Base-by-base conservation (phyloP, 2,797 vertebrate species). In the Iguana delicatissima region DNA sequence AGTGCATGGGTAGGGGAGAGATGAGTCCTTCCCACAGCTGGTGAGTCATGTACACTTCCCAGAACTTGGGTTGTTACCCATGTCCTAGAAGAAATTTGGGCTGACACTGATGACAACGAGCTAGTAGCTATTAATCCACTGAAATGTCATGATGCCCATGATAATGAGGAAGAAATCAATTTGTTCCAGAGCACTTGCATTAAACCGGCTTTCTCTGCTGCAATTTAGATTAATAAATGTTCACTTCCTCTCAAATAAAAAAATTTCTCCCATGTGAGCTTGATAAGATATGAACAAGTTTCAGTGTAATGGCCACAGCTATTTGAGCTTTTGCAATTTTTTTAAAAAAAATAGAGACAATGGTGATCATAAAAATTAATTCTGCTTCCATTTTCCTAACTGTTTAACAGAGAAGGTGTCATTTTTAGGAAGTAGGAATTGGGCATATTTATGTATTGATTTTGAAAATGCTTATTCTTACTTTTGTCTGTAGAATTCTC, bases 191-290 rank as follows among this genome's bases (percentile, higher is more conserved):
- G 10, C n/a, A 24, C 12, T 85, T 73, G 69, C 52, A 85, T 52
- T 55, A 46, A 46, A 85, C 50, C 18, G 24, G 46, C 4, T 69
- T 73, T 35, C 67, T 52, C 84, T 73, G 20, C 64, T 67, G 76
- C 57, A 79, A 67, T 80, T 50, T 67, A 67, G 74, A 79, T 87
- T 87, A 80, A 80, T 87, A 79, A 80, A 80, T 79, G 38, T 67
- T 76, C 18, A 62, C 86, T 59, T 87, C 20, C 86, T 80, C 16
- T 80, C 86, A 69, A 10, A 69, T 67, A 29, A 59, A 62, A 62
- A 62, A 42, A 24, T 9, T 64, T 26, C n/a, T 8, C 7, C 57
- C 74, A 80, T 50, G 76, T 79, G 38, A 79, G 46, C 57, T 80
- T 67, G 29, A 79, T 79, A 80, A 87, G 74, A 64, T 64, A 80